Evolutionary conservation across 1,140 invertebrate genomes (phyloP).

Genomic region (Leptonema lineaticorne): DNA sequence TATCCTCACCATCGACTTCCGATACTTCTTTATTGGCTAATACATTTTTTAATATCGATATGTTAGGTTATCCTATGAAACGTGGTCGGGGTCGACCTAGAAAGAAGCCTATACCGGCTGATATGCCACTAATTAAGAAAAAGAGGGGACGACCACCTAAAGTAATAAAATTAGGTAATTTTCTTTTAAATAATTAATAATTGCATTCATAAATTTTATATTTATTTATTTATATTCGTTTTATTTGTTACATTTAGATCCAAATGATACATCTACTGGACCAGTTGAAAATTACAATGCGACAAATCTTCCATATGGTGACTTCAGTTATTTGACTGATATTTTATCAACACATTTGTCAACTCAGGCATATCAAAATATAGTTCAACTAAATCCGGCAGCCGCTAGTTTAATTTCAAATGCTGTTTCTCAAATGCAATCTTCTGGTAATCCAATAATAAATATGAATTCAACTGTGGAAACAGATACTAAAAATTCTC

Average conservation of each 20-base stretch:
- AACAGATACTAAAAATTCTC: neutral
- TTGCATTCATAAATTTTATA: neutral
- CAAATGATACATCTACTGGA: constrained; percentile 41
- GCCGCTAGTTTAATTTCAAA: constrained; percentile 1
- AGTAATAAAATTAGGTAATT: constrained; percentile 39
- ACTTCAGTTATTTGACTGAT: constrained; percentile 59
- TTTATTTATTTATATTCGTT: neutral
- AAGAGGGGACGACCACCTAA: constrained; percentile 53
- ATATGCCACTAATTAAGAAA: constrained; percentile 50
- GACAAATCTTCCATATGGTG: constrained; percentile 58
- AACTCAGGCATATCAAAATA: constrained; percentile 36
- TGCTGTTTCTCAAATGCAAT: constrained; percentile 5
- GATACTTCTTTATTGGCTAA: neutral
- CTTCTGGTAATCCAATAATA: neutral
- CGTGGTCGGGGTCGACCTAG: constrained; percentile 49
- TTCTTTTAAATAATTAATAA: neutral
- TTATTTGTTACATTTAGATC: constrained; percentile 28
- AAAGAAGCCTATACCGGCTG: constrained; percentile 51
- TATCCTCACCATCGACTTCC: constrained; percentile 2
- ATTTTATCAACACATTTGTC: constrained; percentile 47
- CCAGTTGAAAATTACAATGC: constrained; percentile 59
- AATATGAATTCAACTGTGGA: neutral
- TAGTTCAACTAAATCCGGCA: constrained; percentile 34
- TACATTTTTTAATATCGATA: constrained; percentile 20
- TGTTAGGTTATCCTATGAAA: constrained; percentile 44